Evolutionary conservation across 2,113 vertebrate species (phyloP).

Genomic region (Pogonocichla stellata): DNA sequence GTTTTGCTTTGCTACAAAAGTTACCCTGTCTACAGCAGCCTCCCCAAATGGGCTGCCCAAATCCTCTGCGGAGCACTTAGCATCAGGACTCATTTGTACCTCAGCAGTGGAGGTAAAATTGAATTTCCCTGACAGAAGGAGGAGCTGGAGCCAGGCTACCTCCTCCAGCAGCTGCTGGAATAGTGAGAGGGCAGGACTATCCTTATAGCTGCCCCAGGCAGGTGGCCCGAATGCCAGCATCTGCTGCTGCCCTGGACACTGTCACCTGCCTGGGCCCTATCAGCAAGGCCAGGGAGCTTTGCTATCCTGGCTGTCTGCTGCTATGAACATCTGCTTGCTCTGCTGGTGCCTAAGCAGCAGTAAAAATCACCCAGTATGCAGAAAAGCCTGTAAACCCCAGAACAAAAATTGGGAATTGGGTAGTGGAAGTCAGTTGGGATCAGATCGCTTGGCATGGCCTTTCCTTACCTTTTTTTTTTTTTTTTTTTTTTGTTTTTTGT

Average conservation of each 20-base stretch:
- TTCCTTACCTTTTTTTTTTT: not conserved
- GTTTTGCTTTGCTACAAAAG: not conserved
- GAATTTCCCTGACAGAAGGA: not conserved
- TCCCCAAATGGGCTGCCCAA: not conserved
- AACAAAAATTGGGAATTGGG: not conserved
- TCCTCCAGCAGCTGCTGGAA: not conserved
- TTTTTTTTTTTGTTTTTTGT: not conserved
- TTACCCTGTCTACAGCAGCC: not conserved
- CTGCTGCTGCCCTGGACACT: not conserved
- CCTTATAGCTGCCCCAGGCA: not conserved
- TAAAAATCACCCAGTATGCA: not conserved
- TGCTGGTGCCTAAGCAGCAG: not conserved
- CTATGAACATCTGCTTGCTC: not conserved
- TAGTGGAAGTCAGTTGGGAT: not conserved
- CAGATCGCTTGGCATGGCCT: accelerated
- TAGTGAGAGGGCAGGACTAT: not conserved
- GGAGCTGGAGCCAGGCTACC: not conserved
- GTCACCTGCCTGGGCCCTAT: not conserved
- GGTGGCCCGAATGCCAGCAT: not conserved
- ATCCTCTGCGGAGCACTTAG: not conserved
- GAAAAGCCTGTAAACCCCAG: not conserved
- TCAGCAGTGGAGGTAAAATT: not conserved
- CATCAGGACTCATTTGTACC: not conserved
- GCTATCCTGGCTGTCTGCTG: not conserved
- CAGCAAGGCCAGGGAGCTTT: not conserved